These are phyloP conservation scores for Scomber japonicus DNA, from an alignment of 2,113 vertebrate genomes.

Conservation along the genomic window DNA sequence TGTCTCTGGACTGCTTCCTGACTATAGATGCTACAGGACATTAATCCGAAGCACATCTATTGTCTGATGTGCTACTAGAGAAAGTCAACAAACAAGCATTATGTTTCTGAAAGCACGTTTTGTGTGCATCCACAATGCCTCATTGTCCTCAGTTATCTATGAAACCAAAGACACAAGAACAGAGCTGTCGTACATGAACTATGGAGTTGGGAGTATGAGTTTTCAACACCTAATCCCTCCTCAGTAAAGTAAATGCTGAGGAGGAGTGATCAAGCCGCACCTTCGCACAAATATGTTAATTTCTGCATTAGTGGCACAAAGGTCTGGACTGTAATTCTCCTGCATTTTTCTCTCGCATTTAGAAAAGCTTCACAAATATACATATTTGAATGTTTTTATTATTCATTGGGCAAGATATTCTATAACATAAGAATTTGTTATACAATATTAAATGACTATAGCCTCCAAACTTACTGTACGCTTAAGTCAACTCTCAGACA, in stretches of 20 bases:
- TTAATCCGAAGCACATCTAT: constrained; percentile 76
- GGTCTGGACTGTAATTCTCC: too few relatives aligned
- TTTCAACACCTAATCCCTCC: constrained; percentile 50
- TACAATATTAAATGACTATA: too few relatives aligned
- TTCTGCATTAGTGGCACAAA: neutral
- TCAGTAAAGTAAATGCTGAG: constrained; percentile 28
- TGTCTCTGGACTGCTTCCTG: constrained; percentile 67
- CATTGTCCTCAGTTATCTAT: constrained; percentile 88
- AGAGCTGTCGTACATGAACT: constrained; percentile 85
- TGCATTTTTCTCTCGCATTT: too few relatives aligned
- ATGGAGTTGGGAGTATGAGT: constrained; percentile 42
- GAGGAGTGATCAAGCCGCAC: constrained; percentile 2
- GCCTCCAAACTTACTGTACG: neutral
- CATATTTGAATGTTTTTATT: too few relatives aligned
- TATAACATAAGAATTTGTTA: too few relatives aligned
- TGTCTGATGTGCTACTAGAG: constrained; percentile 84
- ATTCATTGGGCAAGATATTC: too few relatives aligned
- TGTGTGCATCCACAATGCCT: constrained; percentile 91
- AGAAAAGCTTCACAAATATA: too few relatives aligned
- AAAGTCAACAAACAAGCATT: constrained; percentile 93
- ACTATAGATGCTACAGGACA: constrained; percentile 69
- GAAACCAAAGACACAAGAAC: constrained; percentile 88
- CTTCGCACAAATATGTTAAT: neutral
- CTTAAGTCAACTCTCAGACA: neutral
- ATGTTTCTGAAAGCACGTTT: constrained; percentile 89